Evolutionary conservation across 1,140 invertebrate species (phyloP), one percentile per base, ranked within the genome.

Genomic region (Neuroterus valhalla): DNA sequence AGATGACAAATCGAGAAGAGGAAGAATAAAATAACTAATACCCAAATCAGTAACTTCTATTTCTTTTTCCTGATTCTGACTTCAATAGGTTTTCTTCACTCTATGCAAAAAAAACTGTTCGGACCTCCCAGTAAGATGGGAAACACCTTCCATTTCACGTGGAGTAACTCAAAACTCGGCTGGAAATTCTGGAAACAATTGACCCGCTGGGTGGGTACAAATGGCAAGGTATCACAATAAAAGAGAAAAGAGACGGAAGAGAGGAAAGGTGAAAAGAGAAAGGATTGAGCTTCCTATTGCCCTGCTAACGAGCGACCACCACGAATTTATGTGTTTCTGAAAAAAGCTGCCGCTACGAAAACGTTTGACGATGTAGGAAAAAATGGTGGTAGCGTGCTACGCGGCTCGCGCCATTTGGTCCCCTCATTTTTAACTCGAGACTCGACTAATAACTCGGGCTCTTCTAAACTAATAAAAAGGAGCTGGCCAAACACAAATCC

Each of bases 221-320:
- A 70, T 26, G 42, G 52, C 44, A 79, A 68, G 44, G 70, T 81
- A 79, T 71, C 62, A 48, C 19, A 38, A 74, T 50, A 72, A 48
- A 71, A 71, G 46, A 48, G 67, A 62, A 23, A 42, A 66, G 72
- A 66, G 69, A 73, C 55, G 69, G 48, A 71, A 77, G 38, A 76
- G 52, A 75, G 21, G 11, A 44, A 67, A 23, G 45, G 66, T 72
- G 50, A 75, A 50, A 71, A 74, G 66, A 46, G 55, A 31, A 62
- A 62, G 55, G 31, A 62, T 31, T 15, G 42, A 72, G 55, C 48
- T 19, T 66, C 70, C 76, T 67, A 74, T 84, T 82, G 78, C 75
- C 71, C 69, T 68, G 48, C 79, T 84, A 84, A 84, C 81, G 78
- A 84, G 82, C 75, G 71, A 75, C 69, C 78, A 76, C 78, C 71